These are phyloP conservation scores for Ceriagrion tenellum DNA, from an alignment of 2,888 invertebrate species.

Conservation along the genomic window DNA sequence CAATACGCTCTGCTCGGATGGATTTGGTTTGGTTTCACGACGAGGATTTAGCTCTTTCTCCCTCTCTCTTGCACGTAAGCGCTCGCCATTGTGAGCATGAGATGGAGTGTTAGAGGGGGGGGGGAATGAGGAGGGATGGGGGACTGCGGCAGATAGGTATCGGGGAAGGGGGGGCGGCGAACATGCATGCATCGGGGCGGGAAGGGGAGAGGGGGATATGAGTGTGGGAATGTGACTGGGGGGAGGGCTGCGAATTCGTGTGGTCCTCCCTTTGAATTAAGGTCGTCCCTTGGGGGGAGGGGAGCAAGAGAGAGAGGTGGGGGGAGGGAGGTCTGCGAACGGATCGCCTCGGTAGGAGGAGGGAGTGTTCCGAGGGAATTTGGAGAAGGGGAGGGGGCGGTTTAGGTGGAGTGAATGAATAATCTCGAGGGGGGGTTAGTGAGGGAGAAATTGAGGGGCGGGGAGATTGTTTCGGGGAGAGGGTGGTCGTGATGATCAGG, in stretches of 20 bases:
- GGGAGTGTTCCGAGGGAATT: too few species aligned
- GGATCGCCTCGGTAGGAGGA: too few species aligned
- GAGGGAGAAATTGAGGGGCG: background rate
- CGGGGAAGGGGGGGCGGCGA: background rate
- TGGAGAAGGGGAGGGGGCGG: background rate
- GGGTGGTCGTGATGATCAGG: background rate
- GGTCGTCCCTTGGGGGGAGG: background rate
- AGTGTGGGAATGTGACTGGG: background rate
- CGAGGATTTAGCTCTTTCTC: background rate
- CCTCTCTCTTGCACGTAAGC: background rate
- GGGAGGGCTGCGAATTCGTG: background rate
- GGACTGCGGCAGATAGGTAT: background rate
- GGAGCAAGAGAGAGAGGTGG: background rate
- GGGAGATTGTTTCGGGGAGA: background rate
- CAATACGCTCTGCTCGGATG: background rate
- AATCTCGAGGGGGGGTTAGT: background rate
- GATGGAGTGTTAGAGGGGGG: background rate
- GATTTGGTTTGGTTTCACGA: background rate
- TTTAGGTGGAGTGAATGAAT: background rate
- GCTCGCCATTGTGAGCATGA: background rate
- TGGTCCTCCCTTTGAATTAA: background rate
- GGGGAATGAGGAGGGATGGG: too few species aligned
- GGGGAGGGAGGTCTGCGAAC: background rate
- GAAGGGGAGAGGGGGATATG: background rate
- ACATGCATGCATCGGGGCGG: background rate